Percentiles rank a stretch among this genome's conserved stretches.
Evolutionary conservation across 2,797 vertebrate species (phyloP).

Genomic region (Anguilla anguilla): DNA sequence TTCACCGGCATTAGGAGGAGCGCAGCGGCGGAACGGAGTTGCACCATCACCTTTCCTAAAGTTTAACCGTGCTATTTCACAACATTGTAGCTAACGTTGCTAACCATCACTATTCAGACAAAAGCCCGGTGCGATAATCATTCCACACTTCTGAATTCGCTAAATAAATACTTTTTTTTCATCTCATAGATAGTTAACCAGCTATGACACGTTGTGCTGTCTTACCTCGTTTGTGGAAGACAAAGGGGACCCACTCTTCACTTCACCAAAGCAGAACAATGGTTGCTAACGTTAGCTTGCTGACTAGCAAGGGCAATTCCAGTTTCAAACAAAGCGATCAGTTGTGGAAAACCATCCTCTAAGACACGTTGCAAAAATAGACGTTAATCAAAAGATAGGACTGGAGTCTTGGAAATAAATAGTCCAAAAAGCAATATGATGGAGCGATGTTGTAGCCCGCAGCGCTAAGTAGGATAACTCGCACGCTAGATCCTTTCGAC

Average conservation of each 20-base stretch:
- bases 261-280: constrained; percentile 53
- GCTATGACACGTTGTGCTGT: not conserved
- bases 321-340: constrained; percentile 35
- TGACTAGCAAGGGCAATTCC: constrained; percentile 35
- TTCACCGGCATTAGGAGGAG: constrained; percentile 29
- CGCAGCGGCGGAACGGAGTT: constrained; percentile 33
- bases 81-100: constrained; percentile 25
- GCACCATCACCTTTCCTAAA: constrained; percentile 49
- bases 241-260: constrained; percentile 54
- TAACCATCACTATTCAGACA: not conserved
- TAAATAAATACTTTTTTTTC: not conserved
- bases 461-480: not conserved
- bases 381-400: not conserved
- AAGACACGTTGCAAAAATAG: not conserved
- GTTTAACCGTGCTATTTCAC: constrained; percentile 51
- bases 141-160: not conserved
- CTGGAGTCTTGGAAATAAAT: not conserved
- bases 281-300: constrained; percentile 19
- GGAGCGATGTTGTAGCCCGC: not conserved
- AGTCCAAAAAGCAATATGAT: constrained; percentile 10
- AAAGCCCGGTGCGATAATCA: not conserved
- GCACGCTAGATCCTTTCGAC: not conserved
- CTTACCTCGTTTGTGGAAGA: constrained; percentile 58
- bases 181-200: not conserved
- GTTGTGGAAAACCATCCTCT: constrained; percentile 40